These are phyloP conservation scores for Camponotus vicinus DNA, from an alignment of 1,140 invertebrate species.

Conservation along the genomic window DNA sequence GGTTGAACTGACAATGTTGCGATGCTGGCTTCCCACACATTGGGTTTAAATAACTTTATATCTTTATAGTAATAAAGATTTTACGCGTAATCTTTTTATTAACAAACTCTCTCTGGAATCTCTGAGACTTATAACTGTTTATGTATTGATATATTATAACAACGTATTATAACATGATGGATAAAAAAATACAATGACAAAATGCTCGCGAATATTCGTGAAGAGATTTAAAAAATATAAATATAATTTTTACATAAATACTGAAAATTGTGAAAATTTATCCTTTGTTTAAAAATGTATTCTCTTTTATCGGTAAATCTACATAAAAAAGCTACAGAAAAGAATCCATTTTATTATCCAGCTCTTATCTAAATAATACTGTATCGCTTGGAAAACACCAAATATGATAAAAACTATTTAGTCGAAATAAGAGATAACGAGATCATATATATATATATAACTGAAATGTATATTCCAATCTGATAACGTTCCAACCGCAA, in stretches of 20 bases:
- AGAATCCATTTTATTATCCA: neutral
- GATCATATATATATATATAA: too few relatives aligned
- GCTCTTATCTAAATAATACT: too few relatives aligned
- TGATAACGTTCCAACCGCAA: neutral
- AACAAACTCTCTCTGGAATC: neutral
- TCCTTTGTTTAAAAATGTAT: neutral
- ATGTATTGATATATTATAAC: neutral
- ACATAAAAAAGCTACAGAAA: neutral
- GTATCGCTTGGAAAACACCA: neutral
- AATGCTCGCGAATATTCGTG: too few relatives aligned
- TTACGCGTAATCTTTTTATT: neutral
- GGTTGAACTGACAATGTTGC: neutral
- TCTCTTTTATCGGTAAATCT: neutral
- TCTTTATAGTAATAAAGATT: neutral
- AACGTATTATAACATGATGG: neutral
- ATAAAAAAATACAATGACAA: neutral
- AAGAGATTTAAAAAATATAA: neutral
- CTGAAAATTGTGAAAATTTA: neutral
- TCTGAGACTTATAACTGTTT: conserved; percentile 1
- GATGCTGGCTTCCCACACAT: neutral
- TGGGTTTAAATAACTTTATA: neutral
- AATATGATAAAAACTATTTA: neutral
- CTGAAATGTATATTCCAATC: neutral
- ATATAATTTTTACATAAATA: neutral
- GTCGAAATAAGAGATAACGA: neutral